Evolutionary conservation across 2,113 vertebrate species (phyloP), one percentile per base, ranked within the genome.

Genomic region (Promerops cafer): DNA sequence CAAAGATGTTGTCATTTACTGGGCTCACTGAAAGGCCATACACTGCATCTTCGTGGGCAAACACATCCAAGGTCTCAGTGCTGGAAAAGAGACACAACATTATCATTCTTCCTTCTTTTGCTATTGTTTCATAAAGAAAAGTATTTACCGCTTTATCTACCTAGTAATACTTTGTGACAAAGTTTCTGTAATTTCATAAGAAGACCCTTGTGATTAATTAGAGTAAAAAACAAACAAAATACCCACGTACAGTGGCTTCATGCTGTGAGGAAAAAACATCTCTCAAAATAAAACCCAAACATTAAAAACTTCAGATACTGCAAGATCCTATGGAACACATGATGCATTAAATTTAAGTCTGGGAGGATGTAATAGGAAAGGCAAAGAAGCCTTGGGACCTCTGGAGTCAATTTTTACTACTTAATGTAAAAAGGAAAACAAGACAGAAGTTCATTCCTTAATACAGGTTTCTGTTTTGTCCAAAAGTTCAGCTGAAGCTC

Each of bases 1-100:
- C 99, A 76, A 99, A 99, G 95, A 99, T 99, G 79, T 99, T 99
- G 97, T 99, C 99, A 70, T 99, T 99, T 66, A 99, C 99, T 6
- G 99, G 99, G 91, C 99, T 99, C 97, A 99, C 99, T 1, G 99
- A 99, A 90, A 99, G 97, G 86, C 99, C 99, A 27, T 99, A 99
- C n/a, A 99, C 99, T 5, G 99, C 99, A 69, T 99, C 99, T 75
- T 99, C 99, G 70, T 99, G 99, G 91, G 99, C 98, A 90, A 99
- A 99, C 44, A 99, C 99, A 65, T 99, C 99, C 97, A 99, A 97
- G 7, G 99, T 99, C 97, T 99, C 99, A 15, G 99, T 98, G 71
- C 99, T 99, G 93, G 42, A 70, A 96, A 69, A 92, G 24, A 97
- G 17, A 97, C 24, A 89, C 16, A 49, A 10, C 49, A 69, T 37